These are phyloP conservation scores for Gnatocerus cornutus DNA, from an alignment of 2,888 invertebrate genomes.

Conservation along the genomic window DNA sequence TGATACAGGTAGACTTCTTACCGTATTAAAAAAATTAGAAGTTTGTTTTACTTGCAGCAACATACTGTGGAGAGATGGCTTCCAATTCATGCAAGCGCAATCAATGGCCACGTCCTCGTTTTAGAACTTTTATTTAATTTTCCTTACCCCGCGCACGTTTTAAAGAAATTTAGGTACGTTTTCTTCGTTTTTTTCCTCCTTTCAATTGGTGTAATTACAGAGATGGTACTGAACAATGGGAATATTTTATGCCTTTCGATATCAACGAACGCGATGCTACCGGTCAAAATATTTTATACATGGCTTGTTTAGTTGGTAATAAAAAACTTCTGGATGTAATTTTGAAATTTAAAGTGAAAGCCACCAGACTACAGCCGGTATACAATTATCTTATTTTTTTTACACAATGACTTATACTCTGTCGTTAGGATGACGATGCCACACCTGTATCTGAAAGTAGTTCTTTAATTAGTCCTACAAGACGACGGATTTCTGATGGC, in stretches of 20 bases:
- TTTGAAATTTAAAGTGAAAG: conserved; percentile 81
- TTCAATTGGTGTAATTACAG: conserved; percentile 65
- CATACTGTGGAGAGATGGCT: conserved; percentile 94
- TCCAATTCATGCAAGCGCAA: conserved; percentile 93
- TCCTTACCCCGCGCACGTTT: conserved; percentile 83
- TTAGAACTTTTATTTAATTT: conserved; percentile 87
- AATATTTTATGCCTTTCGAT: conserved; percentile 93
- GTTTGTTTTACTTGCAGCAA: conserved; percentile 71
- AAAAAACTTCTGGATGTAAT: conserved; percentile 84
- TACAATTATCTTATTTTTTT: conserved; percentile 45
- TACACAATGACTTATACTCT: not conserved
- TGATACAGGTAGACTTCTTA: conserved; percentile 79
- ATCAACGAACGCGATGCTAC: conserved; percentile 92
- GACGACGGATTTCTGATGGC: conserved; percentile 87
- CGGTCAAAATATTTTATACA: conserved; percentile 92
- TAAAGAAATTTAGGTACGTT: conserved; percentile 75
- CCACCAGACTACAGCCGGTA: conserved; percentile 68
- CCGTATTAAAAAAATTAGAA: no score
- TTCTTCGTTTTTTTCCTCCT: not conserved
- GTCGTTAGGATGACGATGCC: conserved; percentile 68
- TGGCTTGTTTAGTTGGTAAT: conserved; percentile 90
- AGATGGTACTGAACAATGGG: conserved; percentile 83
- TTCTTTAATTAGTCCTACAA: conserved; percentile 73
- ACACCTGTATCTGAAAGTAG: conserved; percentile 64
- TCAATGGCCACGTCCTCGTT: conserved; percentile 87